Evolutionary conservation across 1,140 invertebrate species (phyloP), one percentile per base, ranked within the genome.

Genomic region (Himalopsyche phryganea): DNA sequence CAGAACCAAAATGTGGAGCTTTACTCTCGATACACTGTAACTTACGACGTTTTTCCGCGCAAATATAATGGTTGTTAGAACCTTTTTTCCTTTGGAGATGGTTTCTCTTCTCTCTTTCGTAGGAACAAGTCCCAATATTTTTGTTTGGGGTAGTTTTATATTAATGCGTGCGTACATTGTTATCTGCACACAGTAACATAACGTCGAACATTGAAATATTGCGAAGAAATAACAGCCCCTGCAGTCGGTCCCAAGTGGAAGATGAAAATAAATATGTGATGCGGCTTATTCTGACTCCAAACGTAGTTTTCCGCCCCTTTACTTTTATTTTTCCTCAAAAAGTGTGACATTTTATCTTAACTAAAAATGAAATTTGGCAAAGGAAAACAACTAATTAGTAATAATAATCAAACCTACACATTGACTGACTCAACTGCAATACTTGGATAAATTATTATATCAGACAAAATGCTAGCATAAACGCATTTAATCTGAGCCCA

Each of bases 101-200:
- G 48, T 13, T 50, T 55, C 28, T 36, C 51, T 18, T 59, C 51
- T 54, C 59, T 48, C 33, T 56, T 49, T 42, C 45, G 35, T 36
- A 49, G 49, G 54, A 57, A 63, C 46, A 58, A 40, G 50, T 63
- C 60, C 49, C 50, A 38, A 45, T 63, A 63, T 63, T 63, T 60
- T 60, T 63, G 61, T 63, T 63, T 63, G 57, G 61, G 61, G 60
- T 63, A 60, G 61, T 63, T 59, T 63, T 59, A 60, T 63, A 63
- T 63, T 63, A 63, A 63, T 63, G 61, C 57, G 57, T 63, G 49
- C 57, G 57, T 54, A 63, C 57, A 60, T 59, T 63, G 61, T 63
- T 63, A 63, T 63, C 57, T 63, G 61, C 40, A 54, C 52, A 38
- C 54, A 63, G 57, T 63, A 60, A 55, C 57, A 63, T 63, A 63